Evolutionary conservation across 2,797 vertebrate species (phyloP).

Genomic region (Aselliscus stoliczkanus): DNA sequence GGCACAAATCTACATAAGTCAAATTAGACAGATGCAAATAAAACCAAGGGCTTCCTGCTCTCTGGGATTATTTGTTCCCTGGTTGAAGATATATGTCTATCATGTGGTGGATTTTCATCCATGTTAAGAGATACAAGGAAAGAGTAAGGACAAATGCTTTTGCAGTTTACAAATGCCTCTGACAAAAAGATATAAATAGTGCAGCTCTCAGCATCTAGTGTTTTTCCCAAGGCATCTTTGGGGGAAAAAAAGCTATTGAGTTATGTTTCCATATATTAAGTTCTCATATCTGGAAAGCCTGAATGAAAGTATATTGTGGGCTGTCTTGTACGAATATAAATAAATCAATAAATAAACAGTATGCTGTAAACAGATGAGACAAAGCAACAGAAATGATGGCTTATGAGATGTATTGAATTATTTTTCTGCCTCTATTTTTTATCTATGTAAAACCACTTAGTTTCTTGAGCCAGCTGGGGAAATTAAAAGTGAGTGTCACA

Average conservation of each 20-base stretch:
- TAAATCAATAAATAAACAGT: neutral
- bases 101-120: conserved; percentile 63
- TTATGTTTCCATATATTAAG: conserved; percentile 37
- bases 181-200: neutral
- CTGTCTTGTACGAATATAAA: neutral
- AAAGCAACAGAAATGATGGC: neutral
- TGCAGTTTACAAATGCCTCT: conserved; percentile 47
- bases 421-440: neutral
- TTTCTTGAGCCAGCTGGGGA: neutral
- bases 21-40: conserved; percentile 76
- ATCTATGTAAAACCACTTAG: neutral
- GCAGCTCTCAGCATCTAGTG: neutral
- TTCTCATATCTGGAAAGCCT: conserved; percentile 25
- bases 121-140: conserved; percentile 32
- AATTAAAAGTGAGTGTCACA: neutral
- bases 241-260: neutral
- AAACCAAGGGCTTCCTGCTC: conserved; percentile 73
- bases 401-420: neutral
- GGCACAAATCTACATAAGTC: conserved; percentile 76
- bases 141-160: conserved; percentile 1
- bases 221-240: conserved; percentile 22
- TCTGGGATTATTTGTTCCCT: conserved; percentile 60
- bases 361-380: neutral
- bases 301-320: neutral
- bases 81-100: conserved; percentile 61